Conservation (phyloP, 1,140 invertebrate species). For the Aphidius gifuensis region DNA sequence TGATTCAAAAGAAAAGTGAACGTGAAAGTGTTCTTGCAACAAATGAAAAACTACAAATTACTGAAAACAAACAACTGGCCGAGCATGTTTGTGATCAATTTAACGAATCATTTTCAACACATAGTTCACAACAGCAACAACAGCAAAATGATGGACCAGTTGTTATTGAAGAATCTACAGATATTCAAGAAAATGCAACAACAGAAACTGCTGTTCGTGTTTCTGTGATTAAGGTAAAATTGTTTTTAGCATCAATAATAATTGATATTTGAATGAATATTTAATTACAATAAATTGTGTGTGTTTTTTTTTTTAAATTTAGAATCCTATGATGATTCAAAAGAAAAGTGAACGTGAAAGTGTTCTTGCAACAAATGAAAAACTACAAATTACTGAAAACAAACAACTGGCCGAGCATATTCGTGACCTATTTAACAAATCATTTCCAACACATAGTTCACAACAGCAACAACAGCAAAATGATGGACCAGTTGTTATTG, state of each 20-base stretch:
- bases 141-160: too few species aligned
- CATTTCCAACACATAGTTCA: slow-evolving; percentile 98
- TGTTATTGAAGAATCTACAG: too few species aligned
- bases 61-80: slow-evolving; percentile 73
- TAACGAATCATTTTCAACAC: slow-evolving; percentile 98
- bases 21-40: slow-evolving; percentile 39
- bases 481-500: slow-evolving; percentile 50
- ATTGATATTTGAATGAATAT: too few species aligned
- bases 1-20: slow-evolving; percentile 37
- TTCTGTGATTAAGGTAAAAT: too few species aligned
- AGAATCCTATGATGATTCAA: slow-evolving; percentile 36
- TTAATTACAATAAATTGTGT: slow-evolving; percentile 4
- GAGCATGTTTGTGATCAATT: slow-evolving; percentile 96
- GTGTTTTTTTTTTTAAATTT: slow-evolving; percentile 2
- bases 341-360: slow-evolving; percentile 42
- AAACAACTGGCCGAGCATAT: slow-evolving; percentile 81
- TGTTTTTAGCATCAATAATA: too few species aligned
- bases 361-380: slow-evolving; percentile 34
- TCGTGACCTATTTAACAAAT: slow-evolving; percentile 98
- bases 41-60: slow-evolving; percentile 38
- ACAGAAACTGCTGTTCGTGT: too few species aligned
- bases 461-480: too few species aligned
- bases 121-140: too few species aligned
- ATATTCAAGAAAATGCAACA: too few species aligned
- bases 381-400: slow-evolving; percentile 58